Conservation (phyloP, 35 echinoderm and acorn worm genomes). For the Stichopus chloronotus region DNA sequence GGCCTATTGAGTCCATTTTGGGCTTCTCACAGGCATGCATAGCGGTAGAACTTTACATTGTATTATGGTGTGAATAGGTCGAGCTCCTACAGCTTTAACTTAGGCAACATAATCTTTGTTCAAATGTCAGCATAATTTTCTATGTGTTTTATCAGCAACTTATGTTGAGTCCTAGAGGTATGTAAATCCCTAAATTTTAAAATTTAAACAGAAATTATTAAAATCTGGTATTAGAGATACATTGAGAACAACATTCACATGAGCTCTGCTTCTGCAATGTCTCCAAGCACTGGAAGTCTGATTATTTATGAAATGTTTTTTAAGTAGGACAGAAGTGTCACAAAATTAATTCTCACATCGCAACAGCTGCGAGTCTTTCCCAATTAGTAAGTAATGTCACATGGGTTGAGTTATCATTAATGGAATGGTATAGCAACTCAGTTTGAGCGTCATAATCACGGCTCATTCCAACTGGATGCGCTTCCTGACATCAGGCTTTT, state of each 20-base stretch:
- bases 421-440: background rate
- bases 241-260: background rate
- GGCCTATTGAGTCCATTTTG: no score
- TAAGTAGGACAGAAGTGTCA: background rate
- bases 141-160: no score
- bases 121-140: no score
- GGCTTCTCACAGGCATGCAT: no score
- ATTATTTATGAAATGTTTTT: background rate
- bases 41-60: no score
- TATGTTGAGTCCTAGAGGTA: no score
- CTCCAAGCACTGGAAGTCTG: background rate
- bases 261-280: background rate
- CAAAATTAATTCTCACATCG: background rate
- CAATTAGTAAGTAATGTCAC: background rate
- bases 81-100: no score
- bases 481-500: background rate
- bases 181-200: no score
- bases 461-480: background rate
- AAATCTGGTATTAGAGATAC: no score
- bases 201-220: no score
- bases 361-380: background rate
- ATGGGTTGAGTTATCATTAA: background rate
- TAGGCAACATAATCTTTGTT: no score
- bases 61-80: no score
- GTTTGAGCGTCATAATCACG: background rate